A percentile compares a stretch with the other conserved stretches of the same genome.
Evolutionary conservation across 2,797 vertebrate species (phyloP).

Genomic region (Octomys mimax): DNA sequence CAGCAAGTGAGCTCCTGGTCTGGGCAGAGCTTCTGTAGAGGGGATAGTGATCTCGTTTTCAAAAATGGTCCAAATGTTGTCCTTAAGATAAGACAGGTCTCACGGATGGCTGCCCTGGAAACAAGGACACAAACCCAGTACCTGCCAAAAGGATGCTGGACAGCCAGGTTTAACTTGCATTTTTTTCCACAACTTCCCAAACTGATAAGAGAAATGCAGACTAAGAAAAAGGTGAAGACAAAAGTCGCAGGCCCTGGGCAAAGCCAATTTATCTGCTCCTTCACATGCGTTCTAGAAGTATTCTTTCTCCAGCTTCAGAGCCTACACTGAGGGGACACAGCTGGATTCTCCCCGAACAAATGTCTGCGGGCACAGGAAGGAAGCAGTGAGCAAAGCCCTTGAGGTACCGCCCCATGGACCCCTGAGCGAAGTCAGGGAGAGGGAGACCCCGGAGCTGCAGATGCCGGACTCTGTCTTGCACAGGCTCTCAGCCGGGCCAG

Average conservation of each 20-base stretch:
- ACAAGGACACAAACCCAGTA: not conserved
- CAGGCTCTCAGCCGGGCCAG: not conserved
- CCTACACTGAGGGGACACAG: accelerated
- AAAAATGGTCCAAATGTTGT: not conserved
- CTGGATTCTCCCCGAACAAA: not conserved
- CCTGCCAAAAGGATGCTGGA: not conserved
- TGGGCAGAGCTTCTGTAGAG: not conserved
- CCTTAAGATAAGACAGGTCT: not conserved
- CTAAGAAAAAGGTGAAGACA: constrained; percentile 41
- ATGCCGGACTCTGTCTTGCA: accelerated
- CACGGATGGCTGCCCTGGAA: not conserved
- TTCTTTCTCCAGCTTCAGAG: not conserved
- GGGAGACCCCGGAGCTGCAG: not conserved
- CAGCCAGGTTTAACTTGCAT: not conserved
- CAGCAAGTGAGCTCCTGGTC: not conserved
- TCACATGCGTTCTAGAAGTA: not conserved
- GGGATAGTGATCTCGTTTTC: not conserved
- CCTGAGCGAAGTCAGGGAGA: not conserved
- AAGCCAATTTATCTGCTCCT: not conserved
- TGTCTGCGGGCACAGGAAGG: not conserved
- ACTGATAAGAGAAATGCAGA: constrained; percentile 31
- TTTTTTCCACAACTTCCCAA: constrained; percentile 17
- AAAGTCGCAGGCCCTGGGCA: constrained; percentile 10
- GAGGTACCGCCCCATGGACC: not conserved
- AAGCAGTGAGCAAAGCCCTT: too few species aligned